A percentile compares a stretch with the other conserved stretches of the same genome.
phyloP scores from a whole-genome alignment of 2,797 vertebrate species.

The Distichodus sexfasciatus region DNA sequence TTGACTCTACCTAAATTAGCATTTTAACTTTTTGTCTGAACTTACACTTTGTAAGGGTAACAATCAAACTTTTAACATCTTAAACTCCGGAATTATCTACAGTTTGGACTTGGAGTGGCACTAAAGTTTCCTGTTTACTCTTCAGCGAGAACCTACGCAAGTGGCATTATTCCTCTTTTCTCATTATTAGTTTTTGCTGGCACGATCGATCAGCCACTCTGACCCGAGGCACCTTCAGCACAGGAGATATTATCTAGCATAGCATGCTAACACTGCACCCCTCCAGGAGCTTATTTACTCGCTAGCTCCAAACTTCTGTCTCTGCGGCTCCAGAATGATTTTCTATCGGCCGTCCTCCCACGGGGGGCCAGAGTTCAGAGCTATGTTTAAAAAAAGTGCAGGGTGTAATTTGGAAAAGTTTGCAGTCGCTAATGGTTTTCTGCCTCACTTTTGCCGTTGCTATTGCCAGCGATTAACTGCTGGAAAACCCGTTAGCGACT shows the following conservation, averaged over 20 bases:
- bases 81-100: too few relatives aligned
- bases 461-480: neutral
- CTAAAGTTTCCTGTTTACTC: neutral
- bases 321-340: too few relatives aligned
- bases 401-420: neutral
- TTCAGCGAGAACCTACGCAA: neutral
- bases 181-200: constrained; percentile 24
- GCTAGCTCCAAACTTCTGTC: too few relatives aligned
- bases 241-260: constrained; percentile 24
- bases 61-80: too few relatives aligned
- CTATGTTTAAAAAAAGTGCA: neutral
- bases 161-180: neutral
- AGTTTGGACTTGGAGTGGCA: too few relatives aligned
- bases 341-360: neutral
- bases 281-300: neutral
- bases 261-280: constrained; percentile 9
- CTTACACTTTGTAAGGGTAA: too few relatives aligned
- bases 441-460: neutral
- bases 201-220: constrained; percentile 27
- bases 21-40: too few relatives aligned
- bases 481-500: neutral
- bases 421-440: neutral
- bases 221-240: neutral
- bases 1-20: too few relatives aligned
- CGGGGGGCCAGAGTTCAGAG: too few relatives aligned